These are phyloP conservation scores for Paracanthobrama guichenoti DNA, from an alignment of 2,113 vertebrate genomes.

Conservation along the genomic window DNA sequence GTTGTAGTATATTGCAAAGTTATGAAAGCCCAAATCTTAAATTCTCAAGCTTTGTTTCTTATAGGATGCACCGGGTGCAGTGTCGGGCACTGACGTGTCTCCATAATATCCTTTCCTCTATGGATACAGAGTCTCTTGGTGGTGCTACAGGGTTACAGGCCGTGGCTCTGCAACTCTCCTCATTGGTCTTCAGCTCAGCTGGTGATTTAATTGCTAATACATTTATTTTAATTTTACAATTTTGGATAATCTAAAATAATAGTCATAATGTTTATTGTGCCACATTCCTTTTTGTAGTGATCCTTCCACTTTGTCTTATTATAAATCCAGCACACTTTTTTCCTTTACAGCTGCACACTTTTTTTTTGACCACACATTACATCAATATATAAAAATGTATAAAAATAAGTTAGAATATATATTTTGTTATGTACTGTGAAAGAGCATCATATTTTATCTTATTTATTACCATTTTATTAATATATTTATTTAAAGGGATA, in stretches of 20 bases:
- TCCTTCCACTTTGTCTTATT: not conserved
- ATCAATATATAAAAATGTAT: not conserved
- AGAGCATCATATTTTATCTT: not conserved
- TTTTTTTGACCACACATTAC: not conserved
- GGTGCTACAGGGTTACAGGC: conserved; percentile 83
- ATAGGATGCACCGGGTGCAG: conserved; percentile 87
- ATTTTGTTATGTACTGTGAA: not conserved
- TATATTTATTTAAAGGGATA: not conserved
- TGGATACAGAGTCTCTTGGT: conserved; percentile 88
- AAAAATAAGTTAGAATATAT: not conserved
- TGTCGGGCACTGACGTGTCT: conserved; percentile 91
- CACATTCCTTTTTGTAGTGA: conserved; percentile 15
- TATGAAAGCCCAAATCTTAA: not conserved
- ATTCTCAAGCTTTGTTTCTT: conserved; percentile 25
- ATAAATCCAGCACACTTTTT: not conserved
- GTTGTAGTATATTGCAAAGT: not conserved
- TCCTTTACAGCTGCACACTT: too few relatives aligned
- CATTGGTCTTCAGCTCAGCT: conserved; percentile 82
- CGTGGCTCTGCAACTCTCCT: conserved; percentile 87
- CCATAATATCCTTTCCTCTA: conserved; percentile 87
- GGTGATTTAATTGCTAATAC: conserved; percentile 70
- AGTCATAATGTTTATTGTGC: not conserved
- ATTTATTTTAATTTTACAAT: too few relatives aligned
- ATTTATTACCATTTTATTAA: not conserved
- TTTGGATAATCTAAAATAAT: not conserved